Conservation (phyloP, 2,888 invertebrate species). For the Amphipoea oculea region DNA sequence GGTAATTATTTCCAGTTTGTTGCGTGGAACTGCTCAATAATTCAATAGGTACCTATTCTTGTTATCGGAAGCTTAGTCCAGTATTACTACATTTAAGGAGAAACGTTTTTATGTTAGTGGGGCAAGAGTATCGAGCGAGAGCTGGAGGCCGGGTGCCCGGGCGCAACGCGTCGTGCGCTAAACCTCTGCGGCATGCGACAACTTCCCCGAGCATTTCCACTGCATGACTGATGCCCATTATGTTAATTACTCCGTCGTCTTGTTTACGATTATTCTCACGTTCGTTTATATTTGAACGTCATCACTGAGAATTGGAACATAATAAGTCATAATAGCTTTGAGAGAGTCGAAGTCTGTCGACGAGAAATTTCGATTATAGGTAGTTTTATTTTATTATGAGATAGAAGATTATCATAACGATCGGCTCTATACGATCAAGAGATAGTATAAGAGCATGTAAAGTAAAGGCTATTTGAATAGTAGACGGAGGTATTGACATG, state of each 20-base stretch:
- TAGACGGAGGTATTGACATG: conserved; percentile 17
- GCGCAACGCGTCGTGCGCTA: conserved; percentile 31
- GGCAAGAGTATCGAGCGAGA: conserved; percentile 68
- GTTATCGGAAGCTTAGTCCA: conserved; percentile 62
- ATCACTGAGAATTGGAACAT: conserved; percentile 43
- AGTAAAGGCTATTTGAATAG: conserved; percentile 15
- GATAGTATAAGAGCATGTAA: conserved; percentile 4
- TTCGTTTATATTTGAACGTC: conserved; percentile 18
- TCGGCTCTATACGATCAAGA: conserved; percentile 12
- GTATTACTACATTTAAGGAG: conserved; percentile 74
- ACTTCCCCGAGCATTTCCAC: conserved; percentile 40
- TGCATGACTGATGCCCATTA: conserved; percentile 32
- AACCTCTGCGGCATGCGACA: conserved; percentile 24
- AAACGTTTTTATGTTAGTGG: conserved; percentile 81
- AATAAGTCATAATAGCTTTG: conserved; percentile 23
- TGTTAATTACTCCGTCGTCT: conserved; percentile 41
- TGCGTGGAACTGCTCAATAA: conserved; percentile 52
- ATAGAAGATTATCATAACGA: conserved; percentile 3
- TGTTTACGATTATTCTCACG: conserved; percentile 47
- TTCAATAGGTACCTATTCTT: conserved; percentile 58
- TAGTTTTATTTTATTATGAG: conserved; percentile 18
- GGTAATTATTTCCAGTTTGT: conserved; percentile 36
- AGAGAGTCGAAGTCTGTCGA: conserved; percentile 23
- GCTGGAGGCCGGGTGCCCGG: conserved; percentile 57
- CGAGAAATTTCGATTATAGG: conserved; percentile 41